Base-by-base conservation (phyloP, 2,888 invertebrate genomes). In the Folsomia candida region DNA sequence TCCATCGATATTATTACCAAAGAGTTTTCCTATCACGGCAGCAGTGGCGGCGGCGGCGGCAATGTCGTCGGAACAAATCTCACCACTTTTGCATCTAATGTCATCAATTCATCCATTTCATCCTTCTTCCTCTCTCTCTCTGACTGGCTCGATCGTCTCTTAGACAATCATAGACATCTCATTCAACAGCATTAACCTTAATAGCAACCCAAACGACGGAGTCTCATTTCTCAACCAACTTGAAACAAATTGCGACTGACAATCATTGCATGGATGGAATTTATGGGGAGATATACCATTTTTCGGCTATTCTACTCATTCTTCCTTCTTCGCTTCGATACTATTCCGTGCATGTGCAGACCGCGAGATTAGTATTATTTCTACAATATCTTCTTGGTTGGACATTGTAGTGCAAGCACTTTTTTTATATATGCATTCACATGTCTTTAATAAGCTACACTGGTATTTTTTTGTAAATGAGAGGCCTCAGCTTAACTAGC, bases 1-100 rank as follows among this genome's bases (percentile, higher is more conserved):
- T 54, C 51, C 20, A 57, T 64, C 71, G 68, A 71, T 68, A 65
- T 68, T 14, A 24, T 29, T 28, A 57, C 67, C 59, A 62, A 68
- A 71, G 68, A 14, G 22, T 24, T 59, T 64, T 68, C 61, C 62
- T 71, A 60, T 65, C 65, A 71, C 67, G n/a, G n/a, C n/a, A n/a
- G n/a, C n/a, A n/a, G n/a, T n/a, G n/a, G n/a, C n/a, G n/a, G n/a
- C n/a, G n/a, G n/a, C n/a, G n/a, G n/a, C n/a, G 64, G n/a, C 64
- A 66, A 66, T 72, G 69, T 66, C 66, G 65, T 57, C 65, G 54
- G 54, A 67, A 70, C 57, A 73, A 73, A 73, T 73, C 70, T 70
- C 68, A 68, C 69, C 72, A 66, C 68, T 63, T 72, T 66, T 68
- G 51, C 70, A 70, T 64, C 70, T 70, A 66, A 70, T 67, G 67